Evolutionary conservation across 2,797 vertebrate species (phyloP).

Genomic region (Oophaga sylvatica): DNA sequence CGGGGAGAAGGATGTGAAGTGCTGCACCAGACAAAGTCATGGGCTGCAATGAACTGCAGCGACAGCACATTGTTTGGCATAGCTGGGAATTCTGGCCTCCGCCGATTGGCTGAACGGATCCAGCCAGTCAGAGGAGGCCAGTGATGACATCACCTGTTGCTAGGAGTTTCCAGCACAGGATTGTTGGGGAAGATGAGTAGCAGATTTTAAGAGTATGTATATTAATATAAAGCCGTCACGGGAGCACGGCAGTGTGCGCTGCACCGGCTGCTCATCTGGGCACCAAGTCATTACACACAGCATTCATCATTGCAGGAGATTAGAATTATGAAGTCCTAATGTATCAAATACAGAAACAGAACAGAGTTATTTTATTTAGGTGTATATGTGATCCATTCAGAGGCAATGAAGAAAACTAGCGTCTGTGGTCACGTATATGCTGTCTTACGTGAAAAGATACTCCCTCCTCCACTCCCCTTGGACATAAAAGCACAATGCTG

Average conservation of each 20-base stretch:
- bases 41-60: constrained; percentile 27
- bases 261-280: not conserved
- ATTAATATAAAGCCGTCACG: constrained; percentile 1
- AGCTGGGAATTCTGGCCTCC: constrained; percentile 27
- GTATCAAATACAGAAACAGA: too few relatives aligned
- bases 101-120: not conserved
- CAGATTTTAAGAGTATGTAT: constrained; percentile 7
- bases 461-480: too few relatives aligned
- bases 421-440: too few relatives aligned
- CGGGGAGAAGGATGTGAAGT: constrained; percentile 6
- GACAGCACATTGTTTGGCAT: constrained; percentile 40
- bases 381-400: too few relatives aligned
- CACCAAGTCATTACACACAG: too few relatives aligned
- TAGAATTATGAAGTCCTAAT: too few relatives aligned
- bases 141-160: constrained; percentile 34
- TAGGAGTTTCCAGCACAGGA: constrained; percentile 23
- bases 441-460: too few relatives aligned
- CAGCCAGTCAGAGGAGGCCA: constrained; percentile 29
- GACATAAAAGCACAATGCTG: too few relatives aligned
- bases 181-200: constrained; percentile 22
- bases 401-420: too few relatives aligned
- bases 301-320: not conserved
- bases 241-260: not conserved
- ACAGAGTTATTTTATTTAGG: too few relatives aligned
- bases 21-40: constrained; percentile 24